A percentile compares a stretch with the other conserved stretches of the same genome.
Conservation (phyloP, 2,113 vertebrate species). For the Stigmatopora argus region DNA sequence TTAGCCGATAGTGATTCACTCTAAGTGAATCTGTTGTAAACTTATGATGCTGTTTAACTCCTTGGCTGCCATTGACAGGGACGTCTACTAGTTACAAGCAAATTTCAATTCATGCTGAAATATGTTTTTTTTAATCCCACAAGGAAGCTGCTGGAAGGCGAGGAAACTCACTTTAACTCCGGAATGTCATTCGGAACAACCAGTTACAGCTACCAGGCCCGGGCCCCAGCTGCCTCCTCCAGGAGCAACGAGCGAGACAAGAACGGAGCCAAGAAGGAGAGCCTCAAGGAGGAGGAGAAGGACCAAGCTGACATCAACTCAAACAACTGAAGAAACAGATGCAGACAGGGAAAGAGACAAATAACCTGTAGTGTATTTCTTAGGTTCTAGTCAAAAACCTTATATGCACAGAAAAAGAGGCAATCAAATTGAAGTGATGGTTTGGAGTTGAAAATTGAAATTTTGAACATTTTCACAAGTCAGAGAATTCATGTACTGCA, state of each 20-base stretch:
- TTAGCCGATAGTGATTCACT: too few relatives aligned
- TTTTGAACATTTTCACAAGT: neutral
- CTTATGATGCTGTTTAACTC: too few relatives aligned
- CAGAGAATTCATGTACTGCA: neutral
- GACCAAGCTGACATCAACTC: constrained; percentile 71
- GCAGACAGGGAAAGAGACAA: neutral
- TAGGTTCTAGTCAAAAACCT: neutral
- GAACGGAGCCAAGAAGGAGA: constrained; percentile 69
- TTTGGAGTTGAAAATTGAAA: neutral
- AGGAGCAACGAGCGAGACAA: constrained; percentile 73
- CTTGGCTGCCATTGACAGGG: too few relatives aligned
- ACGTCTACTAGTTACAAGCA: neutral
- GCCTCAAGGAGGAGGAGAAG: constrained; percentile 78
- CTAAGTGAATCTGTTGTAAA: too few relatives aligned
- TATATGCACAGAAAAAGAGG: neutral
- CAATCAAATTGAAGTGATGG: neutral
- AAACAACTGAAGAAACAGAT: constrained; percentile 48
- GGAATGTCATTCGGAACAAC: constrained; percentile 65
- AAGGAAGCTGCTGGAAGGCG: constrained; percentile 92
- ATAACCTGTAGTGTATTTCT: neutral
- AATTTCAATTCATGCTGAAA: neutral
- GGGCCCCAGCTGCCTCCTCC: constrained; percentile 54
- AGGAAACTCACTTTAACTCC: constrained; percentile 85
- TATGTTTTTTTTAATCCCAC: constrained; percentile 13
- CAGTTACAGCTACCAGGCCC: constrained; percentile 73